These are phyloP conservation scores for Nephotettix cincticeps DNA, from an alignment of 1,140 invertebrate genomes.

Conservation along the genomic window DNA sequence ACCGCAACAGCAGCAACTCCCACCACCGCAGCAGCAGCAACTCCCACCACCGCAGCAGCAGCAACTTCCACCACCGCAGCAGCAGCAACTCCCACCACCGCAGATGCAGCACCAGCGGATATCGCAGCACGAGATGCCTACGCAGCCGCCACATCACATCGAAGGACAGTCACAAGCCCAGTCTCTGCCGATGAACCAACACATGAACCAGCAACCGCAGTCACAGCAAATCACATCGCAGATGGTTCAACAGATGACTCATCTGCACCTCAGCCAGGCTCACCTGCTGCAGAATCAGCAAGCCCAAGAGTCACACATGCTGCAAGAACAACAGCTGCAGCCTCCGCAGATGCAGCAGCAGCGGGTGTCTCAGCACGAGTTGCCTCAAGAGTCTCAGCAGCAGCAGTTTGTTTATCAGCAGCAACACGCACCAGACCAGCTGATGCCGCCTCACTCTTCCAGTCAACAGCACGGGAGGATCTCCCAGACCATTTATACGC, in stretches of 20 bases:
- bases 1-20: slow-evolving; percentile 37
- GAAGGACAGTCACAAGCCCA: slow-evolving; percentile 16
- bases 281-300: slow-evolving; percentile 19
- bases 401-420: slow-evolving; percentile 30
- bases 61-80: slow-evolving; percentile 25
- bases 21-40: slow-evolving; percentile 1
- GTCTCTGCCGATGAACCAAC: background rate
- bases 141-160: background rate
- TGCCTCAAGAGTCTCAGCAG: slow-evolving; percentile 20
- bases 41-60: slow-evolving; percentile 34
- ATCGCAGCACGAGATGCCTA: slow-evolving; percentile 28
- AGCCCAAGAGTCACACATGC: too few relatives aligned
- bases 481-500: background rate
- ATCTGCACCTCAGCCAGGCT: too few relatives aligned
- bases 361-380: slow-evolving; percentile 31
- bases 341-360: slow-evolving; percentile 26
- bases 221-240: slow-evolving; percentile 28
- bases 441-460: background rate
- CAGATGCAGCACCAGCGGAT: slow-evolving; percentile 33
- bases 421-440: slow-evolving; percentile 35
- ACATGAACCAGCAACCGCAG: slow-evolving; percentile 23
- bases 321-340: slow-evolving; percentile 17
- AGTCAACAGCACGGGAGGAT: background rate
- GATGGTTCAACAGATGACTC: slow-evolving; percentile 6
- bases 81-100: slow-evolving; percentile 23